Percentiles rank a stretch among this genome's conserved stretches.
These are phyloP conservation scores for Brachyrhaphis roseni DNA, from an alignment of 2,797 vertebrate species.

Conservation along the genomic window DNA sequence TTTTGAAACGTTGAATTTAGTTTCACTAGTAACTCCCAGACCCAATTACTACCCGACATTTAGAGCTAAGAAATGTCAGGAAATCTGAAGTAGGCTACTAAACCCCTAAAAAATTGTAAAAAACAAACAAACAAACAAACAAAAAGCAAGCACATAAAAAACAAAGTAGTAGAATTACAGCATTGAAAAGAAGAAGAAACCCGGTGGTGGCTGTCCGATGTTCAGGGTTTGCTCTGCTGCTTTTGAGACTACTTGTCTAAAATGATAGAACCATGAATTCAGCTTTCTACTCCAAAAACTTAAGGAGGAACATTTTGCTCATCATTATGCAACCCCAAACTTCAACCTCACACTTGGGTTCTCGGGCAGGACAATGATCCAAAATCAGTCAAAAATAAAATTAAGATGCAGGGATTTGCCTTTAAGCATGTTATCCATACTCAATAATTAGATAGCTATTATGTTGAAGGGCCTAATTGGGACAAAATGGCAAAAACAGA, in stretches of 20 bases:
- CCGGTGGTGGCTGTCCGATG: background rate
- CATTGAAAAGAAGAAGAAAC: background rate
- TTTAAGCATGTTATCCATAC: background rate
- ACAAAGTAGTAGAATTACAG: background rate
- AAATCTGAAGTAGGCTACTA: background rate
- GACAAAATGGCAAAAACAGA: background rate
- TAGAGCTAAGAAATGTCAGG: background rate
- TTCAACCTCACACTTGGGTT: background rate
- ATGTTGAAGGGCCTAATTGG: background rate
- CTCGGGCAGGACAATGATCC: background rate
- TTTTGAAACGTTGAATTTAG: background rate
- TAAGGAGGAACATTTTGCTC: background rate
- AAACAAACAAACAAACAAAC: background rate
- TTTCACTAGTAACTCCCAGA: background rate
- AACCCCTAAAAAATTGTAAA: background rate
- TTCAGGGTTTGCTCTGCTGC: background rate
- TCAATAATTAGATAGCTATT: background rate
- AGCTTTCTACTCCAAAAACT: background rate
- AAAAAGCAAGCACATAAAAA: background rate
- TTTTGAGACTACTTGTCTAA: background rate
- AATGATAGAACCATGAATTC: background rate
- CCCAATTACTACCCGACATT: background rate
- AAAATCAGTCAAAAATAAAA: background rate
- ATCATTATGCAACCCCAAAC: background rate
- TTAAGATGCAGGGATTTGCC: background rate